Base-by-base conservation (phyloP, 2,113 vertebrate species). In the Anhinga rufa region DNA sequence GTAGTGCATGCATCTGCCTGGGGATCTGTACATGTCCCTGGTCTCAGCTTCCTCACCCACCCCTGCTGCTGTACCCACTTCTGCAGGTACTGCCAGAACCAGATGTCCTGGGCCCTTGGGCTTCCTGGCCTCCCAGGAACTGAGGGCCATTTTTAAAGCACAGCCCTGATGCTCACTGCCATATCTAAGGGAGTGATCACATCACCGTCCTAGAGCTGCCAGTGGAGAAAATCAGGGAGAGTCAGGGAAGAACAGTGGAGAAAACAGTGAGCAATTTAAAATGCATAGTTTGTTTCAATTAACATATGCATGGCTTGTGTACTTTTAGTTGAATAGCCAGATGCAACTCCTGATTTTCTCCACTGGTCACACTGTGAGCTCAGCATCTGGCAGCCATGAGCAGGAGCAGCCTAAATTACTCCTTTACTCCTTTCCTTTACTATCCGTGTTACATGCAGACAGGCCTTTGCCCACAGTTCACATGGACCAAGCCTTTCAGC, bases 21-120 rank as follows among this genome's bases (percentile, higher is more conserved):
- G 19, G 46, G 44, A 8, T 90, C 31, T 38, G 2, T 32, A 2
- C 0, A 2, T 26, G n/a, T 22, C n/a, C 38, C n/a, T 26, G 40
- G 11, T 21, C 65, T 58, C 52, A 49, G 46, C 26, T 55, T 82
- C n/a, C n/a, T 68, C 60, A 24, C 28, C 32, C 21, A 20, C 14
- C 42, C 13, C 51, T 75, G 72, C 44, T 46, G 18, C 34, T 44
- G 26, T 5, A 5, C 9, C 9, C 17, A 2, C 22, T 69, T 80
- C n/a, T 69, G 34, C 36, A 31, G 44, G 19, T 34, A 10, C 57
- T 49, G 57, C 57, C 71, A 78, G 42, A 82, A 85, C 2, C 8
- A 65, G 18, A 15, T 52, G 11, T 61, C 29, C 51, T 42, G 28
- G 14, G 26, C 28, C 21, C 28, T 24, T 22, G 31, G 46, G 21